A percentile compares a stretch with the other conserved stretches of the same genome.
Conservation (phyloP, 2,888 invertebrate genomes). For the Pelosia muscerda region DNA sequence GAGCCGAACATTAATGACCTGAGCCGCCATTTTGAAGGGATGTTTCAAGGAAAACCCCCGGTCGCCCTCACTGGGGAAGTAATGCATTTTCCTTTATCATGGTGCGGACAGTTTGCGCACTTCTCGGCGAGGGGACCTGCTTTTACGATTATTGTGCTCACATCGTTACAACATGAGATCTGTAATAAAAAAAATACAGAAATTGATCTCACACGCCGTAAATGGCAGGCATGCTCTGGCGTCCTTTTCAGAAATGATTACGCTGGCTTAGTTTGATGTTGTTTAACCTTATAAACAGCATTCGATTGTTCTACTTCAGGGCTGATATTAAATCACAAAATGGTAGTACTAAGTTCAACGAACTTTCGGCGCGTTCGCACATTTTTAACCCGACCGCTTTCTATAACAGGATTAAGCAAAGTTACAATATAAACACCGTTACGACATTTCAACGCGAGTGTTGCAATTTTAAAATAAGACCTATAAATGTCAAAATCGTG, state of each 20-base stretch:
- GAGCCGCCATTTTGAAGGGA: slow-evolving; percentile 79
- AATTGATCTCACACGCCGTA: slow-evolving; percentile 64
- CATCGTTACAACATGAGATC: slow-evolving; percentile 74
- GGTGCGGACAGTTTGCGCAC: slow-evolving; percentile 80
- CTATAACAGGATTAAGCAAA: slow-evolving; percentile 60
- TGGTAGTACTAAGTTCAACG: neutral
- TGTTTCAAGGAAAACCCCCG: slow-evolving; percentile 76
- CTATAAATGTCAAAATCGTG: slow-evolving; percentile 85
- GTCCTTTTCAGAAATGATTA: slow-evolving; percentile 27
- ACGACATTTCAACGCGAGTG: slow-evolving; percentile 73
- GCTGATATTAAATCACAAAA: neutral
- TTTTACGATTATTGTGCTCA: slow-evolving; percentile 85
- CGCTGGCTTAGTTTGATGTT: slow-evolving; percentile 25
- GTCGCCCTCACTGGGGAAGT: slow-evolving; percentile 76
- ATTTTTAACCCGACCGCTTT: slow-evolving; percentile 34
- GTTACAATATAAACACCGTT: slow-evolving; percentile 66
- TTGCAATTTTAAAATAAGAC: slow-evolving; percentile 68
- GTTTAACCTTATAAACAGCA: slow-evolving; percentile 21
- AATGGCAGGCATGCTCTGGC: slow-evolving; percentile 46
- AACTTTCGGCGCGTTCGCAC: neutral
- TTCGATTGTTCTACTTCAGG: neutral
- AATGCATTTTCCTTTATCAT: slow-evolving; percentile 86
- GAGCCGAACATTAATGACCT: slow-evolving; percentile 78
- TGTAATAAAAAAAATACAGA: slow-evolving; percentile 71
- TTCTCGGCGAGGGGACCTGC: slow-evolving; percentile 76